Percentiles rank a stretch among this genome's conserved stretches.
Conservation (phyloP, 2,797 vertebrate genomes). For the Sebastes itinus region DNA sequence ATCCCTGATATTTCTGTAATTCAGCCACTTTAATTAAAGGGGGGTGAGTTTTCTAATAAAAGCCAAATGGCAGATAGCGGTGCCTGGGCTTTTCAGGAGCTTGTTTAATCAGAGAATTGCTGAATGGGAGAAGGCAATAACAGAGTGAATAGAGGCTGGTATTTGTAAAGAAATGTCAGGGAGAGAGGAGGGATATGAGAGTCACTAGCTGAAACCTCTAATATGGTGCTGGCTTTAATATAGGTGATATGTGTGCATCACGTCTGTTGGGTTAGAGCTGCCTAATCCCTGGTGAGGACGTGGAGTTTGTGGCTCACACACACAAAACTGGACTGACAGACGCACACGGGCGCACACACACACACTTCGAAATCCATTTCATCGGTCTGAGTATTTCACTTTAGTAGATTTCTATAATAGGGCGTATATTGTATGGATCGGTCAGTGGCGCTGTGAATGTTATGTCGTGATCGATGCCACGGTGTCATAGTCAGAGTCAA, state of each 20-base stretch:
- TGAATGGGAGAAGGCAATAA: constrained; percentile 78
- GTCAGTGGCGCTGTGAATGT: constrained; percentile 12
- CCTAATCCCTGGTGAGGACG: constrained; percentile 43
- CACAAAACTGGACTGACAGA: constrained; percentile 7
- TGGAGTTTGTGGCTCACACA: constrained; percentile 11
- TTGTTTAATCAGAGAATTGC: constrained; percentile 78
- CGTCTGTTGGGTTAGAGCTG: constrained; percentile 37
- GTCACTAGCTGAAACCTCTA: constrained; percentile 61
- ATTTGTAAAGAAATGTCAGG: constrained; percentile 84
- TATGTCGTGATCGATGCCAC: constrained; percentile 37
- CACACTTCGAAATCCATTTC: background rate
- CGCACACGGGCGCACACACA: background rate
- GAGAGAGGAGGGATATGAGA: constrained; percentile 69
- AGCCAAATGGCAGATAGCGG: constrained; percentile 80
- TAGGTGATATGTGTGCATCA: constrained; percentile 54
- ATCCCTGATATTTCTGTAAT: constrained; percentile 75
- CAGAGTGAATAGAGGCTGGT: constrained; percentile 77
- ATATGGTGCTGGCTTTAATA: constrained; percentile 69
- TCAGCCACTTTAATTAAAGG: constrained; percentile 78
- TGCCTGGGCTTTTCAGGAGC: constrained; percentile 65
- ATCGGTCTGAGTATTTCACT: constrained; percentile 4
- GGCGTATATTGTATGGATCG: constrained; percentile 38
- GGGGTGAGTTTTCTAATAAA: constrained; percentile 75
- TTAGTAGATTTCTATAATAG: constrained; percentile 36
- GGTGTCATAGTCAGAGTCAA: constrained; percentile 44